These are phyloP conservation scores for Epinotia nisella DNA, from an alignment of 2,888 invertebrate genomes.

Conservation along the genomic window DNA sequence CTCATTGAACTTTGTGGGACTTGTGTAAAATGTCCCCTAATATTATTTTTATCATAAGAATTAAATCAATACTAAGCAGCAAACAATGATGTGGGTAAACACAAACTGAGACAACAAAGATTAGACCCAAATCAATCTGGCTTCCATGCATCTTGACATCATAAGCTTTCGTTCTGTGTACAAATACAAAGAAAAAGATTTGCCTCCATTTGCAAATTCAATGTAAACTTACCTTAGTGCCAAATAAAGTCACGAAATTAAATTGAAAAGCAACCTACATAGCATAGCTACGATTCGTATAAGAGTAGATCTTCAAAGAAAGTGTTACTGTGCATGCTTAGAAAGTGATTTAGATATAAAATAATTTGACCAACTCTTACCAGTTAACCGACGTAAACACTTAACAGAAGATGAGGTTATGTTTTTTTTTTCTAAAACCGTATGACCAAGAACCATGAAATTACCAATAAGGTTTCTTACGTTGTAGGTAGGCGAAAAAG, in stretches of 20 bases:
- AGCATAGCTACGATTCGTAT: not conserved
- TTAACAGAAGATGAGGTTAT: not conserved
- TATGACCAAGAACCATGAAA: not conserved
- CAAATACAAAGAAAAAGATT: not conserved
- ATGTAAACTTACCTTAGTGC: not conserved
- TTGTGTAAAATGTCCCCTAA: too few species aligned
- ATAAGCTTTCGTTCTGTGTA: too few species aligned
- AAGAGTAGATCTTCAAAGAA: not conserved
- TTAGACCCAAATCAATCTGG: too few species aligned
- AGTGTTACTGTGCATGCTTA: not conserved
- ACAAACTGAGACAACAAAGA: too few species aligned
- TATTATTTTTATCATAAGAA: too few species aligned
- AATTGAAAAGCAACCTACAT: not conserved
- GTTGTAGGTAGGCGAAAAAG: constrained; percentile 10
- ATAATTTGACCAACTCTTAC: not conserved
- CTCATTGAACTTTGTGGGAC: too few species aligned
- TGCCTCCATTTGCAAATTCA: constrained; percentile 1
- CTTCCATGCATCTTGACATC: too few species aligned
- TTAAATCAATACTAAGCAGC: too few species aligned
- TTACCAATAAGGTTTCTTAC: not conserved
- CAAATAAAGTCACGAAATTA: not conserved
- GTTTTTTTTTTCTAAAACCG: constrained; percentile 11
- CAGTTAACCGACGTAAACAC: not conserved
- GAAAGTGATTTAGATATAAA: not conserved
- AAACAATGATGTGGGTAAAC: too few species aligned